phyloP scores from a whole-genome alignment of 2,113 vertebrate genomes.

The Elanoides forficatus region DNA sequence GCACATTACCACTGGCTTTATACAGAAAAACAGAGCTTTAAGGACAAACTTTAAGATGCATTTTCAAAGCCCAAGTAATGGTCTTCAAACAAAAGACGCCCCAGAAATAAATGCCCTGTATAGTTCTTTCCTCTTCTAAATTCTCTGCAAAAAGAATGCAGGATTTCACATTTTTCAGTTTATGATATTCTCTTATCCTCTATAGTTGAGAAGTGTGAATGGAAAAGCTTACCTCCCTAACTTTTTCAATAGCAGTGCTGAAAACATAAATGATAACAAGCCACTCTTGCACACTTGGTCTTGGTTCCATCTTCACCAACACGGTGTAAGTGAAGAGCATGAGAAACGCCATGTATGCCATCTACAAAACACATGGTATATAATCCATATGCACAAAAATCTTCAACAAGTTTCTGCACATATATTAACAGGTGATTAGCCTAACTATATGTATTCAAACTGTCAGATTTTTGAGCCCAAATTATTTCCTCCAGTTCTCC shows the following conservation, averaged over 20 bases:
- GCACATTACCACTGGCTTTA: neutral
- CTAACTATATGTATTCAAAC: neutral
- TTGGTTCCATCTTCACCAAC: slow-evolving; percentile 88
- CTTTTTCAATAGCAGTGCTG: slow-evolving; percentile 89
- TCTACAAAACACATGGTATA: slow-evolving; percentile 67
- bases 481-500: neutral
- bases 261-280: slow-evolving; percentile 88
- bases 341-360: slow-evolving; percentile 90
- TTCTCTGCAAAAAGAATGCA: neutral
- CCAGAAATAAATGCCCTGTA: neutral
- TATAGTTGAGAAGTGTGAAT: neutral
- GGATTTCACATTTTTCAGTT: neutral
- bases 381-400: neutral
- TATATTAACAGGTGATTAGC: neutral
- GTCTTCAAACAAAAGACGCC: neutral
- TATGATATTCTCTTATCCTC: neutral
- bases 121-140: neutral
- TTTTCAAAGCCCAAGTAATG: neutral
- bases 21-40: neutral
- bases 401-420: neutral
- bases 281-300: slow-evolving; percentile 88
- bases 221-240: slow-evolving; percentile 84
- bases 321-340: slow-evolving; percentile 92
- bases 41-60: neutral
- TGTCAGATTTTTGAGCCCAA: neutral